These are phyloP conservation scores for Chamaea fasciata DNA, from an alignment of 2,113 vertebrate species.

Conservation along the genomic window DNA sequence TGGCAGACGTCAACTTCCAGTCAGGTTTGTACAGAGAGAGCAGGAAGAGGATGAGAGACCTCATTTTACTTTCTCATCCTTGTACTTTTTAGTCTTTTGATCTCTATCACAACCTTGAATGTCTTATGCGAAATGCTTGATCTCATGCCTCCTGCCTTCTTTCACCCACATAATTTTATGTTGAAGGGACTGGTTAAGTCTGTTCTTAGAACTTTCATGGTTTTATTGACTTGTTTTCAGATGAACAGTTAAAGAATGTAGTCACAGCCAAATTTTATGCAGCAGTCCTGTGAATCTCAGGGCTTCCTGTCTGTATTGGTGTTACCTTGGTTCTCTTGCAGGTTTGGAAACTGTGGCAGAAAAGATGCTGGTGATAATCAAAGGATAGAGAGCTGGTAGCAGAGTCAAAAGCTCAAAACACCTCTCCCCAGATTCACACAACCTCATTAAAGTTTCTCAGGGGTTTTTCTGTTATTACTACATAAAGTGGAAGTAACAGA, in stretches of 20 bases:
- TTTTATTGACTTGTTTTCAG: background rate
- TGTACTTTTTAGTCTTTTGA: background rate
- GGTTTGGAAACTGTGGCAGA: background rate
- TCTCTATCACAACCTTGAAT: background rate
- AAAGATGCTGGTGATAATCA: background rate
- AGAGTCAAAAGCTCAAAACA: background rate
- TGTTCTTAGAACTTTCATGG: background rate
- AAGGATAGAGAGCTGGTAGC: background rate
- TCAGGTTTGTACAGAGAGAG: background rate
- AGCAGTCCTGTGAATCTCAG: background rate
- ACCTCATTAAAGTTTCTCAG: background rate
- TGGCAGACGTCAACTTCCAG: background rate
- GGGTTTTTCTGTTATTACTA: background rate
- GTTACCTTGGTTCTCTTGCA: background rate
- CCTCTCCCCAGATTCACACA: background rate
- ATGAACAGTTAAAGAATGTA: background rate
- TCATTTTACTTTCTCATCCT: background rate
- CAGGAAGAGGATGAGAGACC: background rate
- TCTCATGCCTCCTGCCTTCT: background rate
- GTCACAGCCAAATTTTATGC: fast-evolving
- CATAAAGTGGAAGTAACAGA: background rate
- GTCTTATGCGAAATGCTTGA: background rate
- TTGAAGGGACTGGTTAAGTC: background rate
- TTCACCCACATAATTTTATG: background rate
- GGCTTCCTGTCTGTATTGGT: background rate